Evolutionary conservation across 2,888 invertebrate species (phyloP), one percentile per base, ranked within the genome.

Genomic region (Apomyelois bistriatella): DNA sequence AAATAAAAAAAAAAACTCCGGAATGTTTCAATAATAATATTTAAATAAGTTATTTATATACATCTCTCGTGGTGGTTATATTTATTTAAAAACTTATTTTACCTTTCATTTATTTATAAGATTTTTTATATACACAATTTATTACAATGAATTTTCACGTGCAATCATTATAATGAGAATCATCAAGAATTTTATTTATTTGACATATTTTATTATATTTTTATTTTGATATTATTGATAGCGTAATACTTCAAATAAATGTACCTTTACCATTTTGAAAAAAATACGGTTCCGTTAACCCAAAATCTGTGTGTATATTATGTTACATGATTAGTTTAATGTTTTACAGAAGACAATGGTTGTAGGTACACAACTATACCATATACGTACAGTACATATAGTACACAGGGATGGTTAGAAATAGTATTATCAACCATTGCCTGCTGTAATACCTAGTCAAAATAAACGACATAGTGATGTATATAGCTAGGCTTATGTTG

Each of bases 381-480:
- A 32, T 32, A 10, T 28, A 28, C 28, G 7, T 28, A 28, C 28
- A 32, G 10, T 42, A 13, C 13, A 38, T 47, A 30, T 35, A 37
- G 12, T 8, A 12, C 22, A 38, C 40, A 17, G 38, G 48, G 38
- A 38, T 13, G 30, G 10, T 36, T 16, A 17, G 32, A 50, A 37
- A 47, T 47, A 28, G 12, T 8, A 30, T 41, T 62, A 62, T 43
- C 50, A 65, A 72, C 72, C 76, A 76, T 70, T 67, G 70, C 69
- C 69, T 62, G 56, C 65, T 79, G 77, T 72, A 70, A 72, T 66
- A 75, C 71, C 84, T 84, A 84, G 84, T 84, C 84, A 84, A 74
- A 79, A 73, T 73, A 69, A 79, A 76, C 76, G 74, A 79, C 67
- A 67, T 79, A 82, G 77, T 69, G 59, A 68, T 70, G 66, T 80